A percentile compares a stretch with the other conserved stretches of the same genome.
These are phyloP conservation scores for Hemicordylus capensis DNA, from an alignment of 2,113 vertebrate genomes.

Conservation along the genomic window DNA sequence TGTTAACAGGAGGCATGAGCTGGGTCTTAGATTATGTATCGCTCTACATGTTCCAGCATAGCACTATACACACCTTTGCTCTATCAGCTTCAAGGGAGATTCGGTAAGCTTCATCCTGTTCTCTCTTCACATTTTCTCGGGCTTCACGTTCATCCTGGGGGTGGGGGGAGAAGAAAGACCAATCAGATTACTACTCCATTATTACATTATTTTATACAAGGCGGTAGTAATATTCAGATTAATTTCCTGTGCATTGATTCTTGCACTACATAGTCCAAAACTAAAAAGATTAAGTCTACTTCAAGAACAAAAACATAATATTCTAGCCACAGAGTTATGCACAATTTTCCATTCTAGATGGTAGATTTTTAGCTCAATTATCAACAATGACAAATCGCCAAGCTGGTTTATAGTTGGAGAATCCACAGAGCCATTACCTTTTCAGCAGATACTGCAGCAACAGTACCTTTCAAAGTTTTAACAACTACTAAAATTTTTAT, in stretches of 20 bases:
- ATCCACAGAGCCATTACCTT: no score
- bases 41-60: neutral
- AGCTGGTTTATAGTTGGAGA: no score
- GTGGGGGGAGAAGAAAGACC: neutral
- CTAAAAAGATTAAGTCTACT: neutral
- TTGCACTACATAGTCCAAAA: neutral
- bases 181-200: neutral
- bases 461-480: no score
- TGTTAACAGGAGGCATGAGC: neutral
- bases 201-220: neutral
- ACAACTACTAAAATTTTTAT: no score
- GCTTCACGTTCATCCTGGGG: slow-evolving; percentile 95
- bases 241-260: rapidly evolving
- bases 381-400: no score
- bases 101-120: slow-evolving; percentile 97
- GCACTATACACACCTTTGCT: slow-evolving; percentile 85
- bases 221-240: neutral
- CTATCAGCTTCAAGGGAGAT: slow-evolving; percentile 97
- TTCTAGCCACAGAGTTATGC: no score
- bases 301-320: neutral
- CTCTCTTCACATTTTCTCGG: slow-evolving; percentile 96
- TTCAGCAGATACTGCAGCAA: no score
- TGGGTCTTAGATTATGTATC: no score
- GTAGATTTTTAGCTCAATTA: no score
- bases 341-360: no score